phyloP scores from a whole-genome alignment of 2,797 vertebrate species.

The Tachyglossus aculeatus region DNA sequence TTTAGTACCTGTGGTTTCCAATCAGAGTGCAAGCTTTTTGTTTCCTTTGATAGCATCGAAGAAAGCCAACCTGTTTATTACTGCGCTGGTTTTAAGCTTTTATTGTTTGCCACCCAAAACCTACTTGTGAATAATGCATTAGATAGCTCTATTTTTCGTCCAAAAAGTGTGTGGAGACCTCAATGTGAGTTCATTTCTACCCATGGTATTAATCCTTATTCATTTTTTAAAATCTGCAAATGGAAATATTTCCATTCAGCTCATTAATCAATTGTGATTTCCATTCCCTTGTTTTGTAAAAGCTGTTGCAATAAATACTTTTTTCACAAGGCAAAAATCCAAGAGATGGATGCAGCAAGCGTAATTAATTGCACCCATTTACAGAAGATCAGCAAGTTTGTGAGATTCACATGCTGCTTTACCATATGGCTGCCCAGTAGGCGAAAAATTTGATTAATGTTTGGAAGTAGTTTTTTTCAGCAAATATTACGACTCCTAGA shows the following conservation, averaged over 20 bases:
- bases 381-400: slow-evolving; percentile 99
- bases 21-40: slow-evolving; percentile 49
- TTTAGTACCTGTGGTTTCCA: slow-evolving; percentile 54
- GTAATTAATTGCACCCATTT: slow-evolving; percentile 99
- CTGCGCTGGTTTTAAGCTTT: slow-evolving; percentile 52
- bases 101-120: slow-evolving; percentile 57
- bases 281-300: slow-evolving; percentile 91
- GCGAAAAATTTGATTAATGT: slow-evolving; percentile 99
- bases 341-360: slow-evolving; percentile 97
- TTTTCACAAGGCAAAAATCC: slow-evolving; percentile 90
- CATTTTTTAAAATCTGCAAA: slow-evolving; percentile 87
- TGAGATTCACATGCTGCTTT: slow-evolving; percentile 98
- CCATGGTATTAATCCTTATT: slow-evolving; percentile 74
- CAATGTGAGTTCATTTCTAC: slow-evolving; percentile 58
- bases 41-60: slow-evolving; percentile 53
- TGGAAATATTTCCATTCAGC: slow-evolving; percentile 89
- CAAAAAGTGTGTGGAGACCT: slow-evolving; percentile 16
- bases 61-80: slow-evolving; percentile 59
- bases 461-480: slow-evolving; percentile 90
- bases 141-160: slow-evolving; percentile 7
- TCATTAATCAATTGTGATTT: slow-evolving; percentile 96
- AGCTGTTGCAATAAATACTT: slow-evolving; percentile 92
- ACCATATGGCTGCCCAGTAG: slow-evolving; percentile 99
- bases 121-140: slow-evolving; percentile 50
- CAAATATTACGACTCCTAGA: slow-evolving; percentile 96